These are phyloP conservation scores for Pristis pectinata DNA, from an alignment of 2,797 vertebrate species.

Conservation along the genomic window DNA sequence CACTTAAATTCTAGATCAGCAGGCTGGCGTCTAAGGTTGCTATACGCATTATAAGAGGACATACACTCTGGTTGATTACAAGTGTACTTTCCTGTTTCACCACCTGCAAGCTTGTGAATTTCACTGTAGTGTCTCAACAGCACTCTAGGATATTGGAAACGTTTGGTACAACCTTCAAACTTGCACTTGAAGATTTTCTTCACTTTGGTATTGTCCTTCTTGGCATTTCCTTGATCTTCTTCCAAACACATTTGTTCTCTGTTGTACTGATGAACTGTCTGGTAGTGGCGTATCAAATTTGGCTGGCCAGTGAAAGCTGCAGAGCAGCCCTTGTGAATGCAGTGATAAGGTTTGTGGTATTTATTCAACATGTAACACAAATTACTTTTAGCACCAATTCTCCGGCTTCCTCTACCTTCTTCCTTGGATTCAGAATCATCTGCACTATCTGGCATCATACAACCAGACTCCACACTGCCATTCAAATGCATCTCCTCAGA, in stretches of 20 bases:
- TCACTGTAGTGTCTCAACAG: slow-evolving; percentile 67
- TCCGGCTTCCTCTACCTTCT: slow-evolving; percentile 76
- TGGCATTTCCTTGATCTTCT: slow-evolving; percentile 70
- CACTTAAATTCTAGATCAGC: slow-evolving; percentile 63
- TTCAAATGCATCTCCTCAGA: slow-evolving; percentile 30
- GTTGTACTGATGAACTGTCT: slow-evolving; percentile 83
- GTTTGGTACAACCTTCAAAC: slow-evolving; percentile 69
- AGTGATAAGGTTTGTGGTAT: slow-evolving; percentile 91
- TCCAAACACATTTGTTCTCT: slow-evolving; percentile 85
- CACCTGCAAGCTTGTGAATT: slow-evolving; percentile 58
- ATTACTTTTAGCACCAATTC: slow-evolving; percentile 80
- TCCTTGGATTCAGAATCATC: slow-evolving; percentile 29
- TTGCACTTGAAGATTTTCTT: slow-evolving; percentile 71
- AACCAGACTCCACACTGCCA: not conserved
- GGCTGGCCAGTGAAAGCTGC: slow-evolving; percentile 84
- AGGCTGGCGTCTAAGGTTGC: slow-evolving; percentile 75
- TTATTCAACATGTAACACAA: slow-evolving; percentile 84
- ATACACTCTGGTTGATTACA: slow-evolving; percentile 77
- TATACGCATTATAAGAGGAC: slow-evolving; percentile 80
- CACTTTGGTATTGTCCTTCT: slow-evolving; percentile 70
- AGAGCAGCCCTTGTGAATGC: slow-evolving; percentile 85
- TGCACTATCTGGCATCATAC: slow-evolving; percentile 9
- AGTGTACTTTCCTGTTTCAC: slow-evolving; percentile 64
- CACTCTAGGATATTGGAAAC: slow-evolving; percentile 65
- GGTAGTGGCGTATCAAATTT: slow-evolving; percentile 83